Conservation (phyloP, 2,888 invertebrate genomes). For the Baccha elongata region DNA sequence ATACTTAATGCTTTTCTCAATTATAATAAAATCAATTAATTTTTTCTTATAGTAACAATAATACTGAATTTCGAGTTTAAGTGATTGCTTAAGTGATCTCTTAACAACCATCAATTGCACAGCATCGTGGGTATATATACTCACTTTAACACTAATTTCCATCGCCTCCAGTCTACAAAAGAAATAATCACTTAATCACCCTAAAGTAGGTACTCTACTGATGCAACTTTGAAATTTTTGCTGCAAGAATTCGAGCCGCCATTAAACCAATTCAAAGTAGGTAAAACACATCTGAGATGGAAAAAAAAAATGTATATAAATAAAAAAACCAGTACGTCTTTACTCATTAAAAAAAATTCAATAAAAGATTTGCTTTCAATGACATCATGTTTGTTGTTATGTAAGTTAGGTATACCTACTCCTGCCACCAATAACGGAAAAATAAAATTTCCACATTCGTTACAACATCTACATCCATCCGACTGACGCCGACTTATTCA, state of each 20-base stretch:
- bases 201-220: conserved; percentile 22
- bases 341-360: conserved; percentile 64
- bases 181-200: conserved; percentile 58
- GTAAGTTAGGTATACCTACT: conserved; percentile 14
- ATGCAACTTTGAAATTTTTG: conserved; percentile 27
- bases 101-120: background rate
- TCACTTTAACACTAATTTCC: conserved; percentile 4
- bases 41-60: background rate
- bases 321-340: conserved; percentile 41
- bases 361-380: conserved; percentile 45
- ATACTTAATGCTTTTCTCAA: background rate
- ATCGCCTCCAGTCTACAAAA: conserved; percentile 30
- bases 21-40: background rate
- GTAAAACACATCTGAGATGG: conserved; percentile 11
- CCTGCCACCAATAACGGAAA: conserved; percentile 12
- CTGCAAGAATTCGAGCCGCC: conserved; percentile 38
- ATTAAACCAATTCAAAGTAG: conserved; percentile 50
- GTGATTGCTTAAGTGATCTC: conserved; percentile 3
- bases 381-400: conserved; percentile 48
- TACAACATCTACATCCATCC: conserved; percentile 39
- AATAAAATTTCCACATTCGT: conserved; percentile 59
- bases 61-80: background rate
- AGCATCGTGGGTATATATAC: conserved; percentile 1
- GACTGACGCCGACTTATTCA: background rate
- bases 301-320: background rate